Base-by-base conservation (phyloP, 2,797 vertebrate genomes). In the Somateria mollissima region DNA sequence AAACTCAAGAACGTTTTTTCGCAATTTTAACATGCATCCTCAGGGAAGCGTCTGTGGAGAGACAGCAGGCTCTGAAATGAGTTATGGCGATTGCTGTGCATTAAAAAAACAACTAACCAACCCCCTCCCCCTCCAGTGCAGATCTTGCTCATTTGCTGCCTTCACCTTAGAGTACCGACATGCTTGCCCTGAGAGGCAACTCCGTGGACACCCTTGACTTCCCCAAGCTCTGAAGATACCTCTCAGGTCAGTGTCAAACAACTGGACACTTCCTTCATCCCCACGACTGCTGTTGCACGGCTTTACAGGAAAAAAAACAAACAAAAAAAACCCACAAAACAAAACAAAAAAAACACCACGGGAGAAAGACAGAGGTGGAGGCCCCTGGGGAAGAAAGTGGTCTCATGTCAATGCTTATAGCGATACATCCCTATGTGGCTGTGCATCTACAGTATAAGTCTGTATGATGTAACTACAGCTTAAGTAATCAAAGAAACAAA, bases 81-180 rank as follows among this genome's bases (percentile, higher is more conserved):
- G 25, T 60, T 62, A 18, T 45, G 39, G 24, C 19, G 43, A 15
- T 58, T 92, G 30, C 30, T 91, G 41, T 4, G 1, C 24, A 32
- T 69, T 36, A 32, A 61, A 71, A 89, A 89, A 57, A 13, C 22
- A 54, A 41, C 39, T 36, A 74, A 66, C 20, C 0, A 5, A 79
- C 15, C 17, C 17, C 17, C 66, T 4, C 11, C 6, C 5, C 32
- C 57, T 15, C 8, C 20, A 32, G 11, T 47, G 65, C 11, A 70
- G 25, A 5, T 27, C 39, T 57, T 67, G 43, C 25, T 80, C 21
- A 34, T n/a, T 60, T 73, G 22, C 39, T 85, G 61, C 4, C 57
- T 25, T 89, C 0, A 1, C 11, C 43, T 21, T 0, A 0, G 18
- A 21, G 34, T n/a, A 39, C 34, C 0, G 0, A 66, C 47, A 4